Conservation (phyloP, 2,113 vertebrate species). For the Lepus timidus region DNA sequence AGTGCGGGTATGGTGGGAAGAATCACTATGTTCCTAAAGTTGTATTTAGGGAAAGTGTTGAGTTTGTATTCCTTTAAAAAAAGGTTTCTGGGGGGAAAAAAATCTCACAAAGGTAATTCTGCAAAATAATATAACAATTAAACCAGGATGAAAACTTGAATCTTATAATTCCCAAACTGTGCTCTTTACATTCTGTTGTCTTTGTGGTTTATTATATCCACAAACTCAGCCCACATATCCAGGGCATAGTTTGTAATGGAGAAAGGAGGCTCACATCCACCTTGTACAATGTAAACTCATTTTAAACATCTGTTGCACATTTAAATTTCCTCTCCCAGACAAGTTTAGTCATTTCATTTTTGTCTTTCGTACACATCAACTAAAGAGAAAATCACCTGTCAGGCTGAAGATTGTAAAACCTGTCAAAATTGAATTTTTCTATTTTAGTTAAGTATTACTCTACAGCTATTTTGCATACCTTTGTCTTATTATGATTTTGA, state of each 20-base stretch:
- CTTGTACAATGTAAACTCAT: slow-evolving; percentile 5
- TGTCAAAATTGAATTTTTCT: slow-evolving; percentile 72
- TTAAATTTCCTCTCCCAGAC: slow-evolving; percentile 62
- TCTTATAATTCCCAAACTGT: neutral
- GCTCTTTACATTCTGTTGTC: neutral
- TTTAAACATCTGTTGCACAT: slow-evolving; percentile 58
- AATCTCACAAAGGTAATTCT: neutral
- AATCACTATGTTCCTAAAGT: too few relatives aligned
- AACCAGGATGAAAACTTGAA: neutral
- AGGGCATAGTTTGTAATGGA: slow-evolving; percentile 12
- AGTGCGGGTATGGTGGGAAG: too few relatives aligned
- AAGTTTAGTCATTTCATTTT: slow-evolving; percentile 75
- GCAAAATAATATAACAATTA: neutral
- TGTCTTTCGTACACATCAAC: slow-evolving; percentile 42
- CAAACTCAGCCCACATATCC: neutral
- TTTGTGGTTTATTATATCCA: neutral
- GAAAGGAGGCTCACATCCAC: neutral
- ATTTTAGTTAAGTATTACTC: slow-evolving; percentile 71
- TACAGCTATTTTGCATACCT: slow-evolving; percentile 60
- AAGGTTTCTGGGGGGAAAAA: too few relatives aligned
- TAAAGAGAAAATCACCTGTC: slow-evolving; percentile 66
- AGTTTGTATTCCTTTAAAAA: too few relatives aligned
- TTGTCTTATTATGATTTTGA: slow-evolving; percentile 65
- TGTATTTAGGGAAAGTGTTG: too few relatives aligned
- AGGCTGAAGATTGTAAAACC: slow-evolving; percentile 55